A percentile compares a stretch with the other conserved stretches of the same genome.
phyloP scores from a whole-genome alignment of 37 sponge, comb jelly and placozoan genomes.

The Crambe crambe region DNA sequence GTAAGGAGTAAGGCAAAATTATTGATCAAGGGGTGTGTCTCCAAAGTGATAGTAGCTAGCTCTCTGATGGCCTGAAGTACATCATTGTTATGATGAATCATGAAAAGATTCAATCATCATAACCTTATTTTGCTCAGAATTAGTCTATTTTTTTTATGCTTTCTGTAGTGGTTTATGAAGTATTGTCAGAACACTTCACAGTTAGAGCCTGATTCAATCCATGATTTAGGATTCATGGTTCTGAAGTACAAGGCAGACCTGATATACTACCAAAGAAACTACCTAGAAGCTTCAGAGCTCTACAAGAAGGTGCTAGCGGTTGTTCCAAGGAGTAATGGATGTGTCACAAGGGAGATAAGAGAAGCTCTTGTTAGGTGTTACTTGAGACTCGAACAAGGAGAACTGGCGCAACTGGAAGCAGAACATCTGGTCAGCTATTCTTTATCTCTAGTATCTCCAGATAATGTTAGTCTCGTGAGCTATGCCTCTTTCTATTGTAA shows the following conservation, averaged over 20 bases:
- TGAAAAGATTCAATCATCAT: no score
- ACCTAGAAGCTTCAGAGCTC: neutral
- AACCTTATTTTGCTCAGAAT: no score
- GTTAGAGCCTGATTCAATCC: neutral
- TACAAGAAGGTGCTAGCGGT: slow-evolving; percentile 3
- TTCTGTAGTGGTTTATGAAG: slow-evolving; percentile 10
- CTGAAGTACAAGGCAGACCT: slow-evolving; percentile 53
- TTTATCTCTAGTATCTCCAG: neutral
- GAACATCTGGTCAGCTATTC: slow-evolving; percentile 27
- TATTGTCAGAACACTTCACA: neutral
- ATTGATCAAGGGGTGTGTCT: neutral
- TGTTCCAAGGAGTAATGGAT: slow-evolving; percentile 3
- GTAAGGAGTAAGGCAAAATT: neutral
- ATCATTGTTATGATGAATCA: no score
- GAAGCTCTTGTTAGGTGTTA: slow-evolving; percentile 49
- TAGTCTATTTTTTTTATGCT: neutral
- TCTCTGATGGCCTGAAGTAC: no score
- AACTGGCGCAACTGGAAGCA: slow-evolving; percentile 20
- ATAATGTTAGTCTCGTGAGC: no score
- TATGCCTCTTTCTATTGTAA: no score
- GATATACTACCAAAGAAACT: slow-evolving; percentile 15
- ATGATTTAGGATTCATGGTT: slow-evolving; percentile 27
- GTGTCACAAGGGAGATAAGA: slow-evolving; percentile 38
- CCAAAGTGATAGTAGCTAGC: neutral
- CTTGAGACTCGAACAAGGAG: neutral